Percentiles rank a stretch among this genome's conserved stretches.
These are phyloP conservation scores for Anthopleura xanthogrammica DNA, from an alignment of 92 coral and sea anemone species.

Conservation along the genomic window DNA sequence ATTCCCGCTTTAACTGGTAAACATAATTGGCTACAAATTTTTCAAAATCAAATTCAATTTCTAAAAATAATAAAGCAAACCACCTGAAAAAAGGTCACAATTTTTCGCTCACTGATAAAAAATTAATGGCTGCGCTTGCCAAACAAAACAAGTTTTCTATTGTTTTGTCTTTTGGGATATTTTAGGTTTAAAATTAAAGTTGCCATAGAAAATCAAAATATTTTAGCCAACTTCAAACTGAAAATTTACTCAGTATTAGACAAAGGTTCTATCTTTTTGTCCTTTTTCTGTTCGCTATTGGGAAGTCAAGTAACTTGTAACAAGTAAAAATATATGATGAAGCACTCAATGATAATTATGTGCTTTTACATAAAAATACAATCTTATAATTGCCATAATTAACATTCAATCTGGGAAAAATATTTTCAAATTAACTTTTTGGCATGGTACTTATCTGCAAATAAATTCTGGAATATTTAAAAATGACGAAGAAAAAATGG, in stretches of 20 bases:
- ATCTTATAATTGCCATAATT: too few species aligned
- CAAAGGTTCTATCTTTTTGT: too few species aligned
- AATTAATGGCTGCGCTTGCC: neutral
- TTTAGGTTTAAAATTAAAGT: neutral
- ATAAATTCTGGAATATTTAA: too few species aligned
- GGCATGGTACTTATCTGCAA: too few species aligned
- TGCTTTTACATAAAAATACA: too few species aligned
- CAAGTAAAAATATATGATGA: too few species aligned
- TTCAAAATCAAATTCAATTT: neutral
- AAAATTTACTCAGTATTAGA: neutral
- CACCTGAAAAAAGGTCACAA: slow-evolving; percentile 34
- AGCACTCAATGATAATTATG: too few species aligned
- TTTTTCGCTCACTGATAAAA: neutral
- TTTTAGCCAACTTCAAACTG: neutral
- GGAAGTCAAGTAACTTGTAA: too few species aligned
- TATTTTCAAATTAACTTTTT: too few species aligned
- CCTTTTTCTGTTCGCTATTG: too few species aligned
- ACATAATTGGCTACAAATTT: neutral
- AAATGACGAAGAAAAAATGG: too few species aligned
- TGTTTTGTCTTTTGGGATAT: neutral
- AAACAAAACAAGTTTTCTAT: neutral
- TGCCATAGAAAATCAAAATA: neutral
- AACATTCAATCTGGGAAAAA: too few species aligned
- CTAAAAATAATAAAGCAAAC: neutral
- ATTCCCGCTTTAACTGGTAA: neutral